These are phyloP conservation scores for Hesperophylax magnus DNA, from an alignment of 1,140 invertebrate genomes.

Conservation along the genomic window DNA sequence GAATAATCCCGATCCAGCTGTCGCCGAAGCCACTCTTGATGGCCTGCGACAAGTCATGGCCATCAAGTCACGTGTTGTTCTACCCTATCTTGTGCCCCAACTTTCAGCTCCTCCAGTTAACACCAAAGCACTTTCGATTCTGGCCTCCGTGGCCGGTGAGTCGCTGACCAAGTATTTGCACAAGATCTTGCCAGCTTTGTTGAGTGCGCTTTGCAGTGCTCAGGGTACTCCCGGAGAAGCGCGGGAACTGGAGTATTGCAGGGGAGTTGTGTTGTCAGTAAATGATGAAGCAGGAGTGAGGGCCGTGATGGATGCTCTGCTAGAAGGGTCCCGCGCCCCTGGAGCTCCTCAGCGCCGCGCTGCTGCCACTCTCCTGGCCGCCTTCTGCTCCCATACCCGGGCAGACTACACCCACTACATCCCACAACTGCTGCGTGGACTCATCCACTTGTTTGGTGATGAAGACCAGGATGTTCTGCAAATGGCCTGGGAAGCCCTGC, in stretches of 20 bases:
- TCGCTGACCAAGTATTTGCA: constrained; percentile 92
- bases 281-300: constrained; percentile 89
- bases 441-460: constrained; percentile 90
- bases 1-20: constrained; percentile 80
- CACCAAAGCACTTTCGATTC: constrained; percentile 92
- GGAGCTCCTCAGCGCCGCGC: constrained; percentile 79
- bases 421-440: constrained; percentile 88
- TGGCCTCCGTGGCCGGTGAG: constrained; percentile 94
- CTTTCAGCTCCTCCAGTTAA: constrained; percentile 90
- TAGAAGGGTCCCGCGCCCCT: constrained; percentile 82
- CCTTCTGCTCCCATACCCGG: constrained; percentile 90
- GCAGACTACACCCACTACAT: constrained; percentile 91
- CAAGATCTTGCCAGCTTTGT: constrained; percentile 92
- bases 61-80: constrained; percentile 94
- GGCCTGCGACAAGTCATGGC: constrained; percentile 97
- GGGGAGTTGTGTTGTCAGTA: constrained; percentile 92
- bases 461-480: constrained; percentile 85
- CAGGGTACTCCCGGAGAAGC: constrained; percentile 80
- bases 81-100: constrained; percentile 97
- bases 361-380: constrained; percentile 88
- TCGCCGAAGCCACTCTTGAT: constrained; percentile 91
- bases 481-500: constrained; percentile 91
- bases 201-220: constrained; percentile 82
- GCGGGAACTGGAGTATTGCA: constrained; percentile 92
- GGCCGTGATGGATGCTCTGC: constrained; percentile 91